phyloP scores from a whole-genome alignment of 2,888 invertebrate species.

The Lordiphosa andalusiaca region DNA sequence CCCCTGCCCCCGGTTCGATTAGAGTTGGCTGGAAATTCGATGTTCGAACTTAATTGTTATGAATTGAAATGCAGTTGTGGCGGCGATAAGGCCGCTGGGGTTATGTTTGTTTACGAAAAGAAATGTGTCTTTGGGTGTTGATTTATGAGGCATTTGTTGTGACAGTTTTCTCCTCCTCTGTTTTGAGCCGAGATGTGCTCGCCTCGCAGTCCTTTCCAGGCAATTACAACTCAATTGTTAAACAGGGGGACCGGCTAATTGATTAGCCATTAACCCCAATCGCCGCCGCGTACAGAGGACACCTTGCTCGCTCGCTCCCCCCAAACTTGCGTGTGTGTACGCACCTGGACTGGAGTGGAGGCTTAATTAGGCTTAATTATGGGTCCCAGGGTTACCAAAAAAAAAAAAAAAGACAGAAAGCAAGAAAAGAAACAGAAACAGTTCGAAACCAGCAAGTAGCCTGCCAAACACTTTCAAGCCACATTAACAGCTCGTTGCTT shows the following conservation, averaged over 20 bases:
- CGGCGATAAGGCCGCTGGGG: too few species aligned
- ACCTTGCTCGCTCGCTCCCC: constrained; percentile 31
- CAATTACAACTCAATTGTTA: constrained; percentile 68
- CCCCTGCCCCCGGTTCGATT: too few species aligned
- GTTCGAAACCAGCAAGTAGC: constrained; percentile 38
- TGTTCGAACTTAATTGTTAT: too few species aligned
- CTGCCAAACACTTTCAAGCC: constrained; percentile 60
- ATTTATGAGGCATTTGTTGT: not conserved
- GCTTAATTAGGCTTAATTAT: constrained; percentile 73
- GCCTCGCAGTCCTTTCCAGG: constrained; percentile 22
- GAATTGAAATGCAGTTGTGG: too few species aligned
- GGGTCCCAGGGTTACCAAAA: constrained; percentile 40
- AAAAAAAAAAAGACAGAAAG: too few species aligned
- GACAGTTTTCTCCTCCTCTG: too few species aligned
- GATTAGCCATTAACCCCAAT: constrained; percentile 72
- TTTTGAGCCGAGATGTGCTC: too few species aligned
- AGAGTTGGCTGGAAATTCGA: too few species aligned
- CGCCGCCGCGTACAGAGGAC: constrained; percentile 40
- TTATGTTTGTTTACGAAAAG: too few species aligned
- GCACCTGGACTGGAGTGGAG: constrained; percentile 19
- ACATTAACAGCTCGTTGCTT: constrained; percentile 58
- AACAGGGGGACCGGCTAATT: constrained; percentile 48
- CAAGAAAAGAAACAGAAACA: too few species aligned
- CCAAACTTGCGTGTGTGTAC: constrained; percentile 22
- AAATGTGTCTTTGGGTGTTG: not conserved